Base-by-base conservation (phyloP, 1,140 invertebrate genomes). In the Drosophila carrolli region DNA sequence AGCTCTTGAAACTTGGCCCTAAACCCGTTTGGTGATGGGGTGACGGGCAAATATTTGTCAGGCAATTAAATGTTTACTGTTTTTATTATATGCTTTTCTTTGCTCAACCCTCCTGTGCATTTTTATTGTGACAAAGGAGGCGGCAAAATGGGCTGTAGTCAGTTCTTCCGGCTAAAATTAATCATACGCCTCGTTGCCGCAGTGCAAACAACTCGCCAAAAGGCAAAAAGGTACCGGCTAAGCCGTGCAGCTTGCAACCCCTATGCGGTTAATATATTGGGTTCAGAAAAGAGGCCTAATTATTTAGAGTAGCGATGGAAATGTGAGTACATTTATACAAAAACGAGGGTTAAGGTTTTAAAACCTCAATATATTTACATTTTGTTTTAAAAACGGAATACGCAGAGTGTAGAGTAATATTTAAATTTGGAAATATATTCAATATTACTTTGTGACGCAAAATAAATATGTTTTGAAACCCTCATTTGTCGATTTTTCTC, bases 11-110 rank as follows among this genome's bases (percentile, higher is more conserved):
- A 67, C 58, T 40, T 70, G 55, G 66, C 38, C 56, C 53, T 61
- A 63, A 82, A 79, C 78, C 77, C 78, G 51, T 61, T 55, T 8
- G 32, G 32, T 9, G 27, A 7, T 43, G 27, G n/a, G 29, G 27
- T 29, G 32, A 35, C 40, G 55, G 44, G 58, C 83, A 86, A 86
- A 86, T 86, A 86, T 86, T 86, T 86, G 75, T 55, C 71, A 66
- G 47, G 67, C 83, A 88, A 88, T 86, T 86, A 86, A 86, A 82
- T 88, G 66, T 73, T 79, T 68, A 82, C 75, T 76, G 65, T 73
- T 86, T 84, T 76, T 82, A 78, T 78, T 66, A 63, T 75, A 68
- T 72, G 68, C 37, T 72, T 41, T 72, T 72, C 44, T 72, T 72
- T 58, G 53, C 66, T 19, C 9, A 19, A 8, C 68, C 37, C 53